phyloP scores from a whole-genome alignment of 2,888 invertebrate species.

The Vannuccia rotundouncinata region DNA sequence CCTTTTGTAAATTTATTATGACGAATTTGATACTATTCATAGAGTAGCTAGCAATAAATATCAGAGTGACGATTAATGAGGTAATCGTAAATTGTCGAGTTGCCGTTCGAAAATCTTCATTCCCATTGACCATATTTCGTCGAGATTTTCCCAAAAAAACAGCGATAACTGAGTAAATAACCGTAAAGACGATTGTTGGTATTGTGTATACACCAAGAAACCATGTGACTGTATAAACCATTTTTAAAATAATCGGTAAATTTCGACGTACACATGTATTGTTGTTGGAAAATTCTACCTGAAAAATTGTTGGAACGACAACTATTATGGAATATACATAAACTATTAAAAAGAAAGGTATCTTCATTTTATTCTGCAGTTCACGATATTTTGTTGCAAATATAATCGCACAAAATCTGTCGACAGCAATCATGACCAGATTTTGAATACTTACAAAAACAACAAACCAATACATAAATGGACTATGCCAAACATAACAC shows the following conservation, averaged over 20 bases:
- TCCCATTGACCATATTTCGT: not conserved
- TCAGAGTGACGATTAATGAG: not conserved
- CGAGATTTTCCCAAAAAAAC: not conserved
- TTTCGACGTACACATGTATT: not conserved
- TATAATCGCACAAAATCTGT: not conserved
- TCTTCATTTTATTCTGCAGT: not conserved
- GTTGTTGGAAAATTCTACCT: not conserved
- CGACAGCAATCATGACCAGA: not conserved
- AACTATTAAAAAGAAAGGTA: not conserved
- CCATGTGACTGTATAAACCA: not conserved
- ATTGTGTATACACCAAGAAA: not conserved
- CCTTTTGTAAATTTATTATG: not conserved
- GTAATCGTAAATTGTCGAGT: constrained; percentile 3
- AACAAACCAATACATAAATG: not conserved
- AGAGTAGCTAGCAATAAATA: not conserved
- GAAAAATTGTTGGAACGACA: not conserved
- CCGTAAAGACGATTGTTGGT: not conserved
- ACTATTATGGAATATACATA: not conserved
- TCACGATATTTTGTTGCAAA: not conserved
- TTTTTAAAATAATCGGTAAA: not conserved
- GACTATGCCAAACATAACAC: not conserved
- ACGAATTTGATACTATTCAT: not conserved
- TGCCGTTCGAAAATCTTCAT: not conserved
- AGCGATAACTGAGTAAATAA: not conserved
- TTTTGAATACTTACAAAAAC: not conserved